Conservation (phyloP, 2,888 invertebrate species). For the Eupeodes luniger region DNA sequence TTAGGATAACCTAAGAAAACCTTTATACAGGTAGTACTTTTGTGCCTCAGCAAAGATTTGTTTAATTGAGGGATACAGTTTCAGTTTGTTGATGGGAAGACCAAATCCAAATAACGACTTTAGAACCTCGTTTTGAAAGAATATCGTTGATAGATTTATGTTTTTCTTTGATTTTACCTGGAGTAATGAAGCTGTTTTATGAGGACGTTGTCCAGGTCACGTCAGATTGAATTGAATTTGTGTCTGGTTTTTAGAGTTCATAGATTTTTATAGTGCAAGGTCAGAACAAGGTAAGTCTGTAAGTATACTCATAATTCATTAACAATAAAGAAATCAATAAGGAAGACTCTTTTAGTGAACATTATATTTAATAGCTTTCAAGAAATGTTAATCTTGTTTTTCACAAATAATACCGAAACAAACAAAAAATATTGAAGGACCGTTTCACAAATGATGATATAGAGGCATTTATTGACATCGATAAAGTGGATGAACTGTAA, state of each 20-base stretch:
- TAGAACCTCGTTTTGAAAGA: neutral
- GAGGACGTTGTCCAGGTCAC: constrained; percentile 10
- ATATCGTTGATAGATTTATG: constrained; percentile 44
- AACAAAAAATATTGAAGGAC: too few relatives aligned
- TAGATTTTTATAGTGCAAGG: constrained; percentile 19
- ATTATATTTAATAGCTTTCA: neutral
- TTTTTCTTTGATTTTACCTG: constrained; percentile 20
- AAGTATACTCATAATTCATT: neutral
- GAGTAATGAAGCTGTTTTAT: neutral
- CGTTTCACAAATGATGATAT: too few relatives aligned
- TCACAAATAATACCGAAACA: neutral
- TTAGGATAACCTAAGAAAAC: neutral
- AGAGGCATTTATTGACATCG: too few relatives aligned
- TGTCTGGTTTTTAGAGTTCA: too few relatives aligned
- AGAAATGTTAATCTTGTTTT: neutral
- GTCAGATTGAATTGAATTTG: neutral
- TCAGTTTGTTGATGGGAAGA: neutral
- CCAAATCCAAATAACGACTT: neutral
- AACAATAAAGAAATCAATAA: neutral
- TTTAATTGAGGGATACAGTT: constrained; percentile 35
- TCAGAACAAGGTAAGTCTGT: constrained; percentile 1
- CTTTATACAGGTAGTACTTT: neutral
- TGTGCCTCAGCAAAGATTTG: neutral
- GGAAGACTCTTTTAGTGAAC: neutral
- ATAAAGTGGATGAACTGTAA: too few relatives aligned